Evolutionary conservation across 2,113 vertebrate species (phyloP), one percentile per base, ranked within the genome.

Genomic region (Nicator chloris): DNA sequence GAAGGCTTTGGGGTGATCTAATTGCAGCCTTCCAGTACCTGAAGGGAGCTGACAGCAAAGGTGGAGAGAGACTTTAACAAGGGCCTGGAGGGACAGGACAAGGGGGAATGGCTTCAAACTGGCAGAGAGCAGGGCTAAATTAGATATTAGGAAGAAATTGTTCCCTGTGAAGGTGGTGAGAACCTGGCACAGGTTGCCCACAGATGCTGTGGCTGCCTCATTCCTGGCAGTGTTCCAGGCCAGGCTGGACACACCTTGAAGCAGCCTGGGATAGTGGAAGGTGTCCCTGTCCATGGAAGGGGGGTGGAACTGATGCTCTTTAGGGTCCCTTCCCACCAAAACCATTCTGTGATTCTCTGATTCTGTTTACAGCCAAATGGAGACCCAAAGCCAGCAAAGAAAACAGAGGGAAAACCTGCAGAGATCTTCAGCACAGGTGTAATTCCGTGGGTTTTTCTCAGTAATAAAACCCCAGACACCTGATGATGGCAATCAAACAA

Each of bases 171-270:
- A 1, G 23, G 28, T 26, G 69, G 1, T 1, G 7, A 51, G 9
- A 5, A 27, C 4, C 66, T 72, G 76, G 50, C 33, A 13, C 27
- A 65, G 2, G 10, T 0, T 59, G 8, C 44, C 23, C 68, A 81
- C 0, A 44, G 76, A 28, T 59, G 59, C 68, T 80, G 51, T 16
- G 44, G 31, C 10, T 88, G 37, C 7, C 10, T 44, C 44, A 28
- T 81, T 59, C 37, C 33, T 73, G 37, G 51, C 0, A 72, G 10
- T 16, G 44, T 21, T 1, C 77, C 1, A 73, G 51, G 15, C 2
- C 42, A 80, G 27, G 13, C 0, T 70, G 56, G 54, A 70, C 0
- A 0, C 1, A 10, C 0, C 40, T 71, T 54, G n/a, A n/a, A 63
- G 13, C 13, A 40, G 1, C 13, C 56, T 71, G 65, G 40, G 4